Evolutionary conservation across 2,888 invertebrate genomes (phyloP).

Genomic region (Amorpha juglandis): DNA sequence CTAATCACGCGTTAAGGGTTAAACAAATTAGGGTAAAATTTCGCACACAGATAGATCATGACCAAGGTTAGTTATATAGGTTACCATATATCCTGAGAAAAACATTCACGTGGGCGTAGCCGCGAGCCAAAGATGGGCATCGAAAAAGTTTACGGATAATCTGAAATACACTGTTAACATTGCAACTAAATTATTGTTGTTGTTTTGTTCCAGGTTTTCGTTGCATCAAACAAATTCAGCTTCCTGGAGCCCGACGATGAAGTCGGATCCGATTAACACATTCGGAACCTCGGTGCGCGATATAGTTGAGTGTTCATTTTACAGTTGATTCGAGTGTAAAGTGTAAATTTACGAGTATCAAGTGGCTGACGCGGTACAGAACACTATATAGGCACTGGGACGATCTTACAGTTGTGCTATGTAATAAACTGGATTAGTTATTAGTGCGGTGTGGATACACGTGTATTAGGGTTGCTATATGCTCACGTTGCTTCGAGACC

Average conservation of each 20-base stretch:
- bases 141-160: no score
- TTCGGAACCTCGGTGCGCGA: constrained; percentile 47
- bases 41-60: no score
- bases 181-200: neutral
- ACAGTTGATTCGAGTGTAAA: constrained; percentile 77
- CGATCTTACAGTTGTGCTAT: constrained; percentile 71
- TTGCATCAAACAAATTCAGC: constrained; percentile 91
- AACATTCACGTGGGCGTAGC: no score
- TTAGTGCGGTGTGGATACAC: constrained; percentile 71
- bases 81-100: no score
- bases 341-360: constrained; percentile 78
- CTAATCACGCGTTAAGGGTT: no score
- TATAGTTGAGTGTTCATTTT: constrained; percentile 62
- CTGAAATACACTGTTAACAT: no score
- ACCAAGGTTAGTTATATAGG: no score
- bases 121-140: no score
- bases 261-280: constrained; percentile 74
- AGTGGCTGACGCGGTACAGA: constrained; percentile 65
- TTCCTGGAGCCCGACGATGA: constrained; percentile 88
- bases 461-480: constrained; percentile 68
- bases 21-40: no score
- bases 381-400: constrained; percentile 63
- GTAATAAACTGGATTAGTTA: constrained; percentile 69
- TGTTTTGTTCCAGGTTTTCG: constrained; percentile 86
- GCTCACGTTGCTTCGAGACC: constrained; percentile 67